A percentile compares a stretch with the other conserved stretches of the same genome.
Conservation (phyloP, 2,113 vertebrate genomes). For the Pao palembangensis region DNA sequence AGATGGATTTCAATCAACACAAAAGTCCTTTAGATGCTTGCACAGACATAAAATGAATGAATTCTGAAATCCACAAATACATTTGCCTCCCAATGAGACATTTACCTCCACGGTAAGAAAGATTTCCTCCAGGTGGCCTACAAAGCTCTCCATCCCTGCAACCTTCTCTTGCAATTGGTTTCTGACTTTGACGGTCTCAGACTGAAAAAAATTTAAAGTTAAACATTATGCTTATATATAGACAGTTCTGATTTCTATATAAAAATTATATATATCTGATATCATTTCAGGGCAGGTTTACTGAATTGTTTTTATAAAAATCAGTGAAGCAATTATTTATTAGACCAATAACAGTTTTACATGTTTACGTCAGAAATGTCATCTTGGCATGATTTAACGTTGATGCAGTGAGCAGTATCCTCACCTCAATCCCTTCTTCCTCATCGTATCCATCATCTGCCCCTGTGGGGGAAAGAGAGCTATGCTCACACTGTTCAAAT, state of each 20-base stretch:
- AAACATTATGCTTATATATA: background rate
- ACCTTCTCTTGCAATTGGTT: conserved; percentile 83
- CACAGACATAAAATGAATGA: too few species aligned
- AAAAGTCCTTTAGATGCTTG: too few species aligned
- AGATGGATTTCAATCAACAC: too few species aligned
- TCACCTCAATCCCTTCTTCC: conserved; percentile 42
- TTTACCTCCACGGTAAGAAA: conserved; percentile 94
- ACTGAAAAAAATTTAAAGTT: conserved; percentile 60
- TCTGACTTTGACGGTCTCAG: conserved; percentile 76
- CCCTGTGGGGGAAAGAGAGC: conserved; percentile 33
- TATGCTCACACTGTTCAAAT: conserved; percentile 52
- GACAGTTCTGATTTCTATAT: conserved; percentile 9
- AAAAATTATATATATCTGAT: background rate
- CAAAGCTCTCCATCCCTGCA: conserved; percentile 88
- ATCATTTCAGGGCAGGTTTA: background rate
- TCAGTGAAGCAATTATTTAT: too few species aligned
- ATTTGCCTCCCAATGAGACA: background rate
- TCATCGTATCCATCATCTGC: conserved; percentile 37
- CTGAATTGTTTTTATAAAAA: background rate
- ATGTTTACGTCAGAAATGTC: too few species aligned
- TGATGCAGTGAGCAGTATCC: background rate
- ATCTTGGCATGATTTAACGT: too few species aligned
- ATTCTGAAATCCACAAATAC: background rate
- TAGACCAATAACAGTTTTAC: too few species aligned
- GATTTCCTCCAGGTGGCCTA: conserved; percentile 92